Conservation (phyloP, 2,113 vertebrate genomes). For the Cinclus mexicanus region DNA sequence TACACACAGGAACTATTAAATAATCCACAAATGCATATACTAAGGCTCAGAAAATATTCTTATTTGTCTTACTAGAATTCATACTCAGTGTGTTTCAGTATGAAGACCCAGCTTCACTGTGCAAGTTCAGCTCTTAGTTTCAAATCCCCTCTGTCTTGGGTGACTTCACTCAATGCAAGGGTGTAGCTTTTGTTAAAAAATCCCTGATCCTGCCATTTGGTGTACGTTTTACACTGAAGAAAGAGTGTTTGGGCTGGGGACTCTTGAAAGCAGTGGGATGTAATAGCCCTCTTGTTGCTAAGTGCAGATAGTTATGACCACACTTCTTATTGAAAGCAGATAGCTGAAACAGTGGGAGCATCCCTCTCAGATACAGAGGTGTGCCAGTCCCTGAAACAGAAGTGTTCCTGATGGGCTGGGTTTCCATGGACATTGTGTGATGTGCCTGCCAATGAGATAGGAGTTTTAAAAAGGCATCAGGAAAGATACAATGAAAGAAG, state of each 20-base stretch:
- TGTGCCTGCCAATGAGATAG: neutral
- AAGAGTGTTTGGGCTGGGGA: neutral
- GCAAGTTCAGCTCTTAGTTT: neutral
- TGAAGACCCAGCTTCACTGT: neutral
- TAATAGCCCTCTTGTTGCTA: neutral
- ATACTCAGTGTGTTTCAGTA: neutral
- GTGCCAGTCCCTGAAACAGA: neutral
- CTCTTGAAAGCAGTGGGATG: neutral
- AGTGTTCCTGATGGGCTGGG: neutral
- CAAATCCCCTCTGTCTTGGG: neutral
- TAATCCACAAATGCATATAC: neutral
- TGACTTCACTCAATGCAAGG: neutral
- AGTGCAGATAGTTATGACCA: neutral
- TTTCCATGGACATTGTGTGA: neutral
- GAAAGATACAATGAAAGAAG: neutral
- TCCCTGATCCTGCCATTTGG: neutral
- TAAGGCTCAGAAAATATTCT: neutral
- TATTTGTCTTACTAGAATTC: neutral
- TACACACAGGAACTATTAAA: neutral
- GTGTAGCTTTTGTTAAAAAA: neutral
- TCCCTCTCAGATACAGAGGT: neutral
- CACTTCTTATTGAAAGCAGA: neutral
- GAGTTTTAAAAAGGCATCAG: neutral
- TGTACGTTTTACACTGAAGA: neutral
- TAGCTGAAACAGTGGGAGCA: neutral